A percentile compares a stretch with the other conserved stretches of the same genome.
These are phyloP conservation scores for Chaetodon auriga DNA, from an alignment of 2,113 vertebrate genomes.

Conservation along the genomic window DNA sequence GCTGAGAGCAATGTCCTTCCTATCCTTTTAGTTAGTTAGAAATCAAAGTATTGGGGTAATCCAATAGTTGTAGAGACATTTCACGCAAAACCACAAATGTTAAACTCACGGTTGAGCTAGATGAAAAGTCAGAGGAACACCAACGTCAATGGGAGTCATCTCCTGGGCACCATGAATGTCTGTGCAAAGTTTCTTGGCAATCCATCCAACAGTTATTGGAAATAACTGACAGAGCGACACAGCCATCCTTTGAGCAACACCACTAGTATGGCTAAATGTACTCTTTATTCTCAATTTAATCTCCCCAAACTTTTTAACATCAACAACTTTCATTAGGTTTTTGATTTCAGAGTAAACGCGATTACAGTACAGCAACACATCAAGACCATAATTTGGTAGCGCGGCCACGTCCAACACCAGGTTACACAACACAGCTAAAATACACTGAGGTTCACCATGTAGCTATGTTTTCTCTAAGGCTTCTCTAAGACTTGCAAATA, in stretches of 20 bases:
- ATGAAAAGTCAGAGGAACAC: not conserved
- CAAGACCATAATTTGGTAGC: not conserved
- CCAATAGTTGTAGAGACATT: not conserved
- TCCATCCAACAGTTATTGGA: too few species aligned
- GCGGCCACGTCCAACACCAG: constrained; percentile 15
- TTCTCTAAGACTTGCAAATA: constrained; percentile 54
- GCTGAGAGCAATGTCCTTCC: not conserved
- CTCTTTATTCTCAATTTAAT: not conserved
- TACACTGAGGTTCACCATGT: constrained; percentile 47
- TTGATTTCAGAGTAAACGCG: constrained; percentile 11
- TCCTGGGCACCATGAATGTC: not conserved
- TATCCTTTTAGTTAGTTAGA: not conserved
- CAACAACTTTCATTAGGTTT: too few species aligned
- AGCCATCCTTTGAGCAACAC: not conserved
- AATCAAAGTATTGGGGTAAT: not conserved
- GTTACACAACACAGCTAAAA: constrained; percentile 45
- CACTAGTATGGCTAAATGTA: not conserved
- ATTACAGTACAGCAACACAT: constrained; percentile 1
- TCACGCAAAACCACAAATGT: not conserved
- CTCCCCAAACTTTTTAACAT: not conserved
- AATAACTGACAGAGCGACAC: too few species aligned
- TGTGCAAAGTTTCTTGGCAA: not conserved
- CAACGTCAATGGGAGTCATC: not conserved
- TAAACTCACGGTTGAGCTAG: not conserved
- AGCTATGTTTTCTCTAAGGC: constrained; percentile 47